Percentiles rank a stretch among this genome's conserved stretches.
Conservation (phyloP, 1,140 invertebrate genomes). For the Drosophila lowei region DNA sequence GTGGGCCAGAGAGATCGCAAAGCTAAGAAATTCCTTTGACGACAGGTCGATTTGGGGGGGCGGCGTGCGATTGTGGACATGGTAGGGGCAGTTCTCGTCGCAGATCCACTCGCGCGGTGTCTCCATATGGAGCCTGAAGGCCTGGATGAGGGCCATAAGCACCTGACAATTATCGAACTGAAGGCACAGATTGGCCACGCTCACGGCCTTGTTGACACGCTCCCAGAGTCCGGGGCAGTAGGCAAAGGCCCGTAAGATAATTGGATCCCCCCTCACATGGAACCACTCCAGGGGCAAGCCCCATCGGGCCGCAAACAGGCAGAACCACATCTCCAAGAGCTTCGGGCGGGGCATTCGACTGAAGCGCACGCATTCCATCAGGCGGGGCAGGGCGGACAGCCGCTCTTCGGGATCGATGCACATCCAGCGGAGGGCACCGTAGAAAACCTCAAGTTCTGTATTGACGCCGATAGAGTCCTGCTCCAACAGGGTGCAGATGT, state of each 20-base stretch:
- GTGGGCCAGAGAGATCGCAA: background rate
- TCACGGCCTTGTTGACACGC: no score
- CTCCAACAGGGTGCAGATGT: background rate
- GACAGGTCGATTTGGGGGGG: background rate
- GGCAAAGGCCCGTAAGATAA: no score
- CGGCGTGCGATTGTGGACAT: background rate
- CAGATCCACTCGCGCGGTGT: background rate
- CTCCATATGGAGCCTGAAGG: background rate
- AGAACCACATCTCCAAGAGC: background rate
- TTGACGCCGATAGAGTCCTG: slow-evolving; percentile 1
- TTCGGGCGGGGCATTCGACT: background rate
- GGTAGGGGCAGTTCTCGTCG: slow-evolving; percentile 3
- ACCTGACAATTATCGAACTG: no score
- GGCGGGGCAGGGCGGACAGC: background rate
- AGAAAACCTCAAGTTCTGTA: background rate
- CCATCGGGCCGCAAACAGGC: background rate
- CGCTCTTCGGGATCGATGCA: background rate
- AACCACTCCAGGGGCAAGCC: background rate
- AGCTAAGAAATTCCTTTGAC: background rate
- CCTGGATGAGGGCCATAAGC: no score
- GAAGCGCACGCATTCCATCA: slow-evolving; percentile 6
- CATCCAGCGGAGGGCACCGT: slow-evolving; percentile 1
- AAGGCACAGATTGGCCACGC: no score
- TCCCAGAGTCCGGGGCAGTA: no score
- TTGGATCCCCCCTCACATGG: no score